A percentile compares a stretch with the other conserved stretches of the same genome.
Conservation (phyloP, 2,888 invertebrate species). For the Leptogaster cylindrica region DNA sequence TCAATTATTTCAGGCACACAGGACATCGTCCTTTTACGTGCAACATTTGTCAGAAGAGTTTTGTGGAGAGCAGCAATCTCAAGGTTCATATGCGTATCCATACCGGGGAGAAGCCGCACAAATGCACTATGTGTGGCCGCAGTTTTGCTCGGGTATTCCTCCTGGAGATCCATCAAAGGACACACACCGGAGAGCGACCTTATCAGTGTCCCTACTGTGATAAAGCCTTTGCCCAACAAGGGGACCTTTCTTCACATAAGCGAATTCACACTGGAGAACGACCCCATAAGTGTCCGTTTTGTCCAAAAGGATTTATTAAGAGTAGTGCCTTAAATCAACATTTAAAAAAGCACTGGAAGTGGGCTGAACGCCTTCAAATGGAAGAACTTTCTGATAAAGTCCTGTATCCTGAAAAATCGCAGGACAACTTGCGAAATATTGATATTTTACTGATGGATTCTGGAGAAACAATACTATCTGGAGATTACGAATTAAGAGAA, state of each 20-base stretch:
- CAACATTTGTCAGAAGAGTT: conserved; percentile 53
- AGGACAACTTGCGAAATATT: background rate
- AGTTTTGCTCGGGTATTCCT: conserved; percentile 57
- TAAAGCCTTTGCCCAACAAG: conserved; percentile 49
- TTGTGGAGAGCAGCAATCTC: conserved; percentile 56
- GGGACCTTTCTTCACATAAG: conserved; percentile 49
- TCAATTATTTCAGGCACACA: background rate
- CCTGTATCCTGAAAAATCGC: background rate
- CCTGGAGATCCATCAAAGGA: conserved; percentile 62
- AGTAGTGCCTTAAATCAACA: conserved; percentile 48
- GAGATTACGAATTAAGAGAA: no score
- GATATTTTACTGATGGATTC: conserved; percentile 15
- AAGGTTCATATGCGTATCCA: conserved; percentile 56
- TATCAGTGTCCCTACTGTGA: conserved; percentile 50
- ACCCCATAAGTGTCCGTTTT: conserved; percentile 47
- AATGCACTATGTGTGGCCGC: conserved; percentile 55
- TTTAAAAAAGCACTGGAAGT: conserved; percentile 41
- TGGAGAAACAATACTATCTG: background rate
- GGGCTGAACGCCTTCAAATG: background rate
- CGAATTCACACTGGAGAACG: conserved; percentile 49
- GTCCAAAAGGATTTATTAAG: conserved; percentile 49
- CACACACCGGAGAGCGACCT: conserved; percentile 57
- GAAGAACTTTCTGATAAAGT: background rate
- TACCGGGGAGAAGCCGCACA: conserved; percentile 57
- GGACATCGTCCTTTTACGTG: conserved; percentile 48